Base-by-base conservation (phyloP, 2,113 vertebrate genomes). In the Urocolius indicus region DNA sequence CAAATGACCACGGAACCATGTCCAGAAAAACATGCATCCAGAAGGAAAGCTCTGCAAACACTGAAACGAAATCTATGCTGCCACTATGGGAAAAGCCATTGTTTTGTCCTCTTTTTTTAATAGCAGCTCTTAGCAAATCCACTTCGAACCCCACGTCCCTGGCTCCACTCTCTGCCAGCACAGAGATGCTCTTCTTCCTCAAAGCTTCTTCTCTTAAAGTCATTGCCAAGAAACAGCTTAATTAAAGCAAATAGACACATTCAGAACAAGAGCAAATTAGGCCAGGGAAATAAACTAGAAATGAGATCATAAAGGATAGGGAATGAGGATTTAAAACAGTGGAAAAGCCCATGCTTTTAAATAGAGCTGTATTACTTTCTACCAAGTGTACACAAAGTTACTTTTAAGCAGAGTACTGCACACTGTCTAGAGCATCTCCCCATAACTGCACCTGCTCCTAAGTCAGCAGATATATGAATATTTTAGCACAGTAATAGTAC, bases 1-100 rank as follows among this genome's bases (percentile, higher is more conserved):
- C 14, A 22, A 16, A 16, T 0, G 1, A 27, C 7, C 12, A 7
- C 0, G 67, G 52, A 36, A 29, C 16, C 18, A 0, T 0, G 24
- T n/a, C 49, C 54, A 41, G 34, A 55, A 54, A 36, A 43, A 36
- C 4, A 4, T 1, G 6, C 14, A 30, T 13, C 30, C 51, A 34
- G 30, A 21, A 59, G 30, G 34, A 73, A 90, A 78, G 10, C 0
- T 58, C 83, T 23, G 16, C 38, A 22, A 87, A 30, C 43, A 45
- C 16, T 10, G 29, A 80, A 71, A 61, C 16, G 16, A 89, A 63
- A 54, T 8, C 21, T 36, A 6, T 4, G 3, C 34, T 59, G 16
- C 23, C 13, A 36, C 13, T 6, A 2, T 4, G 68, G 19, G 17
- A 51, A 92, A 41, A 46, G 13, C 1, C 36, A 30, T 2, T 8